A percentile compares a stretch with the other conserved stretches of the same genome.
Conservation (phyloP, 2,797 vertebrate species). For the Siniperca undulata region DNA sequence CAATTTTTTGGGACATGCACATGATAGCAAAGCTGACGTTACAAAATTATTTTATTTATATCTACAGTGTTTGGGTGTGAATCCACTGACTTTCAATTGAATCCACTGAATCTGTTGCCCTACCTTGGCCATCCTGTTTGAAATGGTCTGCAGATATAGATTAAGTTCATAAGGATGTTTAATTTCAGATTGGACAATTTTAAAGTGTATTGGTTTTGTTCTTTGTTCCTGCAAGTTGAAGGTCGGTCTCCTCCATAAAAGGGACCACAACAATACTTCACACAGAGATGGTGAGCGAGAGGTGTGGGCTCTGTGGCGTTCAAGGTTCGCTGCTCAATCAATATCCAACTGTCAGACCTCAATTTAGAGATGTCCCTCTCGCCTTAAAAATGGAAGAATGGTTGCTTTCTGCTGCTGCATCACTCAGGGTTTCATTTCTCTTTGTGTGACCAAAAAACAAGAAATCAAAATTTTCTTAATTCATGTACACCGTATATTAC, state of each 20-base stretch:
- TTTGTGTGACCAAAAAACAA: not conserved
- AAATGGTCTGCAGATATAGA: not conserved
- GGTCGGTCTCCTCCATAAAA: conserved; percentile 47
- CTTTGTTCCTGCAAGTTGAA: conserved; percentile 54
- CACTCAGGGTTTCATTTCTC: conserved; percentile 37
- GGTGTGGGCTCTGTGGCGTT: conserved; percentile 45
- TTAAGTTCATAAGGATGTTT: conserved; percentile 9
- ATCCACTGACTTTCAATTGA: not conserved
- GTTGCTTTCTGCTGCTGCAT: conserved; percentile 31
- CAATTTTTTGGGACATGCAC: not conserved
- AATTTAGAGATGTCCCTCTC: conserved; percentile 51
- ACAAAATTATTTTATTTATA: not conserved
- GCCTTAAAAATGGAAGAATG: conserved; percentile 39
- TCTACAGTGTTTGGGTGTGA: not conserved
- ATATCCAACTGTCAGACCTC: conserved; percentile 64
- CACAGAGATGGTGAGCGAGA: conserved; percentile 25
- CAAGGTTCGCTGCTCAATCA: conserved; percentile 73
- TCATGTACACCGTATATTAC: not conserved
- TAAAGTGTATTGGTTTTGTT: conserved; percentile 29
- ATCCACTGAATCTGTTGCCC: not conserved
- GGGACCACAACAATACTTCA: conserved; percentile 46
- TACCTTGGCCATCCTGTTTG: not conserved
- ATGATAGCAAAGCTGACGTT: not conserved
- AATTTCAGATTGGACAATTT: not conserved
- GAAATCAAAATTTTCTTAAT: not conserved